Conservation (phyloP, 2,888 invertebrate species). For the Dicyrtomina minuta region DNA sequence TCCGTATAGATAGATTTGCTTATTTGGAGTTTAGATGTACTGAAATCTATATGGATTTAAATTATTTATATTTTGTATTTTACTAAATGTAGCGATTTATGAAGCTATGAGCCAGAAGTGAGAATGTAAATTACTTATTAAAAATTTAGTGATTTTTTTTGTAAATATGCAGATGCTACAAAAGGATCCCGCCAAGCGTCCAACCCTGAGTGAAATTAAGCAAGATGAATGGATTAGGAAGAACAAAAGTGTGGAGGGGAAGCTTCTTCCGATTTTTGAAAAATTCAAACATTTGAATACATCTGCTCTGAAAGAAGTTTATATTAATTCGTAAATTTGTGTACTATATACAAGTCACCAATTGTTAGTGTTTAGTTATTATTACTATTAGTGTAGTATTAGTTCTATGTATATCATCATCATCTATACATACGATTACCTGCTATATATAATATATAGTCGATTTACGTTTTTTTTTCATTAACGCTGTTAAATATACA, state of each 20-base stretch:
- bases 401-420: too few species aligned
- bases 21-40: too few species aligned
- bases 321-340: slow-evolving; percentile 17
- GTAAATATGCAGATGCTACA: slow-evolving; percentile 65
- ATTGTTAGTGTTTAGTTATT: too few species aligned
- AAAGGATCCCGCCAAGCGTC: slow-evolving; percentile 71
- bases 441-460: too few species aligned
- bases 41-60: not conserved
- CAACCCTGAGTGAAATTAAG: slow-evolving; percentile 72
- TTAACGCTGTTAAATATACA: too few species aligned
- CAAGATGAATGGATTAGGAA: slow-evolving; percentile 75
- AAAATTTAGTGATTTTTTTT: not conserved
- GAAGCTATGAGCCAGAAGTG: not conserved
- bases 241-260: slow-evolving; percentile 22
- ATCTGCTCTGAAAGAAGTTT: slow-evolving; percentile 35
- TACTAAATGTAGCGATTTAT: not conserved
- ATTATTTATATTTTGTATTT: not conserved
- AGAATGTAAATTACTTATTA: not conserved
- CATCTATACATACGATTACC: too few species aligned
- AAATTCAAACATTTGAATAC: slow-evolving; percentile 39
- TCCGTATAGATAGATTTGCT: too few species aligned
- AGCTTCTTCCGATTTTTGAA: slow-evolving; percentile 47
- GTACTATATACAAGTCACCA: too few species aligned
- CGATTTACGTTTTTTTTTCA: too few species aligned
- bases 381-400: too few species aligned